These are phyloP conservation scores for Pocillopora grandis DNA, from an alignment of 92 coral and sea anemone species.

Conservation along the genomic window DNA sequence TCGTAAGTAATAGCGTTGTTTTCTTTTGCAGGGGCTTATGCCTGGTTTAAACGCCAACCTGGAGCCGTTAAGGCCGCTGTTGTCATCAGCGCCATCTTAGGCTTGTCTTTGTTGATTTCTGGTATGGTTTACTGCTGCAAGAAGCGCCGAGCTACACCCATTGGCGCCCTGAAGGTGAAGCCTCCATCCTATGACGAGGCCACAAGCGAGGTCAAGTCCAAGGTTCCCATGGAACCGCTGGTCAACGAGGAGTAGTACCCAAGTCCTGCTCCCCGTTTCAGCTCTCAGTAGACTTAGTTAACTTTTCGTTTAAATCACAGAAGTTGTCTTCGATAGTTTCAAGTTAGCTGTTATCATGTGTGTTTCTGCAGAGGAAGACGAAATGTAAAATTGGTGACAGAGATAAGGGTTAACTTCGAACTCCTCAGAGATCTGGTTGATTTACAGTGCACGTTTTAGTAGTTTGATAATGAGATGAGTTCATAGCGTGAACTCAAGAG, in stretches of 20 bases:
- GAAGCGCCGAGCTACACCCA: constrained; percentile 4
- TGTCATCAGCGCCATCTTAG: constrained; percentile 29
- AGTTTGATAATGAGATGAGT: background rate
- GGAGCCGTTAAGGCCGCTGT: constrained; percentile 14
- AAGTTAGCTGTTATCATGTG: background rate
- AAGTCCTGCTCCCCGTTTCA: background rate
- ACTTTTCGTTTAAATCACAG: background rate
- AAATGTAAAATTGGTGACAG: background rate
- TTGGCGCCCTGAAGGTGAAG: background rate
- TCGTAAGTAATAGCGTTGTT: background rate
- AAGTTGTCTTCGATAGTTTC: background rate
- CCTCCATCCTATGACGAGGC: constrained; percentile 41
- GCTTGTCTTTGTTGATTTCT: background rate
- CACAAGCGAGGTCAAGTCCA: constrained; percentile 8
- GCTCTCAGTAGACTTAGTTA: constrained; percentile 11
- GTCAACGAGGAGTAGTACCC: constrained; percentile 34
- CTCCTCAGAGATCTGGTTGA: background rate
- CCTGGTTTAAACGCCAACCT: constrained; percentile 40
- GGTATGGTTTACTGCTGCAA: constrained; percentile 38
- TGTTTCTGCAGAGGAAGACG: background rate
- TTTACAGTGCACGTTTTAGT: background rate
- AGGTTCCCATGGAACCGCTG: constrained; percentile 46
- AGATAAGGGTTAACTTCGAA: background rate
- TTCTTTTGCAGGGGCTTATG: constrained; percentile 5
- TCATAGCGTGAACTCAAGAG: background rate